Base-by-base conservation (phyloP, 2,888 invertebrate species). In the Nipponacmea schrenckii region DNA sequence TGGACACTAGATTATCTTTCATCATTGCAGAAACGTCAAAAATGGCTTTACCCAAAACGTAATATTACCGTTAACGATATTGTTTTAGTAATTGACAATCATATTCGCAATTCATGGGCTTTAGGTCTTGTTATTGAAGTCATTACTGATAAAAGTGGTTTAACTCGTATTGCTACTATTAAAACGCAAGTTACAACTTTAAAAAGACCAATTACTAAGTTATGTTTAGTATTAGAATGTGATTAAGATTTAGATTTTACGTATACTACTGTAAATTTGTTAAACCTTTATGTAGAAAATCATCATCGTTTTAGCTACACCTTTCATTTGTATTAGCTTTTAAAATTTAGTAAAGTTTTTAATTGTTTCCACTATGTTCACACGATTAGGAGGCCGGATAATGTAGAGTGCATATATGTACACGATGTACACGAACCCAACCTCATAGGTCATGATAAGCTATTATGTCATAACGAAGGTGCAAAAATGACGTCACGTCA, bases 21-120 rank as follows among this genome's bases (percentile, higher is more conserved):
- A 5, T 27, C 71, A 7, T 64, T 74, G 5, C 71, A 71, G 26
- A 69, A 71, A 50, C 65, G 74, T 62, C 71, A 71, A 44, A 74
- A 74, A 45, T 74, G 74, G 74, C 46, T 39, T n/a, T 27, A 66
- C 7, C 10, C 44, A 15, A n/a, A n/a, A n/a, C n/a, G n/a, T n/a
- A 45, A 63, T 64, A 62, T 8, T 24, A 26, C 27, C 20, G 24
- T 69, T 5, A 27, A 48, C 3, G 63, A 10, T 44, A 63, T 64
- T 17, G 62, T 69, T 17, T 39, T 69, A 45, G 45, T 69, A 3
- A 17, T 27, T 20, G 69, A 69, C 45, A 50, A 63, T 20, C 31
- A 7, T 17, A 39, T 46, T 64, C 2, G 69, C 17, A 45, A 27
- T 20, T 20, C 45, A 26, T 69, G 64, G 45, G n/a, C 66, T n/a